phyloP scores from a whole-genome alignment of 2,797 vertebrate species.

The Enteromius unitaeniatus region DNA sequence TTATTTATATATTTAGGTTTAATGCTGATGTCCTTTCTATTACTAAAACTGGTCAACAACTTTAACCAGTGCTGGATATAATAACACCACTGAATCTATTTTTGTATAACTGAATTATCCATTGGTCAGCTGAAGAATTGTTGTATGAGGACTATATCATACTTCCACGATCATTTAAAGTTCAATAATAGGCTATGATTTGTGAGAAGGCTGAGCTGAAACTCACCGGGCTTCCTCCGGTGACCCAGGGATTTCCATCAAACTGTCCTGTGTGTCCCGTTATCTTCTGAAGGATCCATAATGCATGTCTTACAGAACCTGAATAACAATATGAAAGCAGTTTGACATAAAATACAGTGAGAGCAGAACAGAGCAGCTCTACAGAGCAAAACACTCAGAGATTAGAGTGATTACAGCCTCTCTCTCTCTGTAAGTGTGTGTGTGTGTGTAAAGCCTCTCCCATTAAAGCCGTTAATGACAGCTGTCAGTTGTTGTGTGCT shows the following conservation, averaged over 20 bases:
- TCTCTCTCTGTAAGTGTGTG: no score
- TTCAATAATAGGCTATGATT: neutral
- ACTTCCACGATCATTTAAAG: neutral
- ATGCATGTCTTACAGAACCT: neutral
- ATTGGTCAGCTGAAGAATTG: neutral
- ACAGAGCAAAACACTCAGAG: conserved; percentile 13
- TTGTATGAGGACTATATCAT: no score
- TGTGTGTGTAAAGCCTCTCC: neutral
- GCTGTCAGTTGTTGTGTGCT: conserved; percentile 27
- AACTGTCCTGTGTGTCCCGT: neutral
- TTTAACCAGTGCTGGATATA: neutral
- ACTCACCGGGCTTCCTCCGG: conserved; percentile 11
- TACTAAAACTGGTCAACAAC: neutral
- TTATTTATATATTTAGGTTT: neutral
- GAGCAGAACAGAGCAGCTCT: neutral
- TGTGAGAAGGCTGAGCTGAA: neutral
- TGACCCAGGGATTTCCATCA: neutral
- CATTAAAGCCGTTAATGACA: conserved; percentile 26
- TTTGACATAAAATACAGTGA: neutral
- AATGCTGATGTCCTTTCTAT: neutral
- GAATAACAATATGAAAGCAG: neutral
- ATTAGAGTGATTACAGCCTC: conserved; percentile 39
- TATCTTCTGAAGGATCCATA: conserved; percentile 1
- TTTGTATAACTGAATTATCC: neutral
- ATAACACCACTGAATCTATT: neutral